Base-by-base conservation (phyloP, 2,797 vertebrate species). In the Brachymystax lenok region DNA sequence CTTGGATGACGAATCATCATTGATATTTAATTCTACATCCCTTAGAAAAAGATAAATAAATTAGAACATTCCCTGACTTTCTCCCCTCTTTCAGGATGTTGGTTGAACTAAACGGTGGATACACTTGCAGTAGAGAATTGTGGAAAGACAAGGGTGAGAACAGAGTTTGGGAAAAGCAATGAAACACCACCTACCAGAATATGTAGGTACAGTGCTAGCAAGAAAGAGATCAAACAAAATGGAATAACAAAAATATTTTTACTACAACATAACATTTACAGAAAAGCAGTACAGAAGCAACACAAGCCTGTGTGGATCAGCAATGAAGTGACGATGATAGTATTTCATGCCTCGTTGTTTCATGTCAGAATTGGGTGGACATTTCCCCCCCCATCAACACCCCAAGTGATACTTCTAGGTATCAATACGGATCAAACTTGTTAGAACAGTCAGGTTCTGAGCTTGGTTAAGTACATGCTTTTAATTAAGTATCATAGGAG, bases 1-100 rank as follows among this genome's bases (percentile, higher is more conserved):
- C 76, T 85, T 35, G 63, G 79, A 86, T 85, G 79, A 84, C 83
- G 83, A 87, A 83, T 83, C 84, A 89, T 81, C 77, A n/a, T 66
- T 40, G 33, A 46, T 82, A 78, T 66, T 85, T 54, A 79, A 64
- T 71, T 74, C 77, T 70, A 82, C 78, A 71, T 84, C 77, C 77
- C 80, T 86, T 75, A 61, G 81, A 77, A 70, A 83, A 79, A 33
- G 28, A 87, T 80, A 87, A 87, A 83, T 87, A 80, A 82, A 87
- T 69, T 61, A 61, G n/a, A 61, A 71, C 70, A 54, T 71, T 77
- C 83, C 83, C 83, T 74, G 80, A 81, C 74, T 84, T 54, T 63
- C 78, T 80, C 84, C 77, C 74, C 74, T 46, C 33, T 35, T 76
- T 82, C 54, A 75, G 81, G 2, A 67, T 30, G 14, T 13, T 30